These are phyloP conservation scores for Lepidocolaptes lacrymiger DNA, from an alignment of 2,797 vertebrate genomes.

Conservation along the genomic window DNA sequence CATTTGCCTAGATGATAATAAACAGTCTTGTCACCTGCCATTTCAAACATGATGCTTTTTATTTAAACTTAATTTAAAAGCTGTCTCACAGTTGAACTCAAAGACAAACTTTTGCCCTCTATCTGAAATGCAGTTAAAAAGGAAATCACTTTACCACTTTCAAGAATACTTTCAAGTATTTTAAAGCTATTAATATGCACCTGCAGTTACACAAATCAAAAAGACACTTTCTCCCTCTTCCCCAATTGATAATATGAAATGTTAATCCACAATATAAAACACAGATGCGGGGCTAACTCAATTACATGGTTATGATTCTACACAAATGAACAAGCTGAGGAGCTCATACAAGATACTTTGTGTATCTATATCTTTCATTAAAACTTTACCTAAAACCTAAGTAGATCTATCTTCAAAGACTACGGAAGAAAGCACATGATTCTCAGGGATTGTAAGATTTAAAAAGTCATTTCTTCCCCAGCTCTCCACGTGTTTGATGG, in stretches of 20 bases:
- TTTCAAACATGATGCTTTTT: neutral
- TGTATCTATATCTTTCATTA: neutral
- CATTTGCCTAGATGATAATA: neutral
- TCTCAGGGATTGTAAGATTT: neutral
- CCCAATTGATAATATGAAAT: neutral
- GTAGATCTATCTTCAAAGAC: neutral
- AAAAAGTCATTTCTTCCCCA: rapidly evolving
- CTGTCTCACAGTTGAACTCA: conserved; percentile 2
- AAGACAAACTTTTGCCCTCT: conserved; percentile 47
- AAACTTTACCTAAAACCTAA: neutral
- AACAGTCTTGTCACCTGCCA: neutral
- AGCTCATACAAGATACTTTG: neutral
- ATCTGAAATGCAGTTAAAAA: conserved; percentile 52
- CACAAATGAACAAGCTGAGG: neutral
- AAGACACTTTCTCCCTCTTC: neutral
- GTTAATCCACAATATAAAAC: neutral
- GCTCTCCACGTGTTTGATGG: neutral
- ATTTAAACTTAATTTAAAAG: neutral
- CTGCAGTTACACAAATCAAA: neutral
- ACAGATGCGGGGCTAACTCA: neutral
- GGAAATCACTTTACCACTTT: conserved; percentile 22
- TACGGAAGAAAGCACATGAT: neutral
- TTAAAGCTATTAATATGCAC: conserved; percentile 39
- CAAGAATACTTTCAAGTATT: conserved; percentile 46
- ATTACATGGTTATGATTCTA: neutral